Evolutionary conservation across 2,888 invertebrate species (phyloP), one percentile per base, ranked within the genome.

Genomic region (Heliconius erato): DNA sequence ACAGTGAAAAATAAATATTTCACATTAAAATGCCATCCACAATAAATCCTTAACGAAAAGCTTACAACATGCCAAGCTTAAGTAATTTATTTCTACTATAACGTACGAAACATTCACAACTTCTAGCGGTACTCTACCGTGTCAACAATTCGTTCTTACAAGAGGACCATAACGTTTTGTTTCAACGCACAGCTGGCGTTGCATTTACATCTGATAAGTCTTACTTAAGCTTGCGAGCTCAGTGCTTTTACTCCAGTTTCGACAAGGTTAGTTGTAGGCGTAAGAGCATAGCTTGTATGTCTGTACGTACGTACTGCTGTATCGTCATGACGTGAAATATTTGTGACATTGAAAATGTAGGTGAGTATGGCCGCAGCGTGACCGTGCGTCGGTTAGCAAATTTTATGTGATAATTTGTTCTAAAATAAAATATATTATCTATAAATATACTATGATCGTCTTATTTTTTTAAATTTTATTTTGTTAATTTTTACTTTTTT

Each of bases 211-310:
- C 69, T 67, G 44, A 79, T 81, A 79, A 81, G 69, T 19, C 71
- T 77, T 77, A 81, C 69, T 81, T 81, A 77, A 77, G 81, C 69
- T 77, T 63, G 49, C 59, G 67, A 76, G 76, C 68, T 32, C 71
- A 79, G 74, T 54, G 79, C 81, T 81, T 84, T 83, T 84, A 78
- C 83, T 81, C 83, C 85, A 88, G 85, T 88, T 89, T 84, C 82
- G 85, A 85, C 88, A 89, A 89, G 89, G 89, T 87, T 87, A 85
- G 76, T 23, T 40, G 87, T 87, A 83, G 87, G 88, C 83, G 86
- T 85, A 82, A 68, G 79, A 71, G 80, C 80, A 23, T 49, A 74
- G 54, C 82, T 65, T 12, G 63, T 32, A 19, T 35, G 54, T 59
- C 74, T 32, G 63, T 63, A 79, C 49, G 74, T 84, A 85, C 79